phyloP scores from a whole-genome alignment of 2,797 vertebrate genomes.

The Danio aesculapii region DNA sequence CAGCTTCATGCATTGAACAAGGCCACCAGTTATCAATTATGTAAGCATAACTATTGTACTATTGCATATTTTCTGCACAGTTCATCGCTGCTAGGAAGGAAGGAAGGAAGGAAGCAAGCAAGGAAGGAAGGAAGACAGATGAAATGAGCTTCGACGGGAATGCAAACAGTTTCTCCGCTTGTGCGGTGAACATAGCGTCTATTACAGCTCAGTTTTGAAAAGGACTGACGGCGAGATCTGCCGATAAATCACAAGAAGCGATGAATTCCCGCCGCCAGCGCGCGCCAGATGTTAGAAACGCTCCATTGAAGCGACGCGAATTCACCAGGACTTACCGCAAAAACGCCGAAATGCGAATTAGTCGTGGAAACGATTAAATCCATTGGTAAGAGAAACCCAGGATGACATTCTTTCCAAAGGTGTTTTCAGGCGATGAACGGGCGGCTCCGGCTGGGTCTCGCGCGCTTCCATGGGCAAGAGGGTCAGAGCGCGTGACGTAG shows the following conservation, averaged over 20 bases:
- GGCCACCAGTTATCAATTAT: background rate
- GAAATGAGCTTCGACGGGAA: background rate
- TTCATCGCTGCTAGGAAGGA: background rate
- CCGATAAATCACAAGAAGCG: slow-evolving; percentile 24
- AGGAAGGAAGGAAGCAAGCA: background rate
- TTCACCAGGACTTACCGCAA: slow-evolving; percentile 47
- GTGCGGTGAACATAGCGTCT: background rate
- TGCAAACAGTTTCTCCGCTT: background rate
- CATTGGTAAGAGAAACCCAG: background rate
- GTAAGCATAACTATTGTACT: background rate
- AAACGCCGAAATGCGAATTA: slow-evolving; percentile 39
- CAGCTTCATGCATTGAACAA: background rate
- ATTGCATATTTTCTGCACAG: slow-evolving; percentile 1
- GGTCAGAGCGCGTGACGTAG: slow-evolving; percentile 59
- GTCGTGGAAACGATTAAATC: slow-evolving; percentile 10
- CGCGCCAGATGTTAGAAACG: slow-evolving; percentile 42
- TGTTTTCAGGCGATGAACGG: slow-evolving; percentile 42
- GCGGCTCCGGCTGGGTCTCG: slow-evolving; percentile 51
- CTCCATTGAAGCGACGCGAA: slow-evolving; percentile 21
- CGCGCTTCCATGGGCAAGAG: slow-evolving; percentile 56
- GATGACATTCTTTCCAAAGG: slow-evolving; percentile 36
- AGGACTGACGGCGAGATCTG: background rate
- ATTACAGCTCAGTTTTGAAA: slow-evolving; percentile 8
- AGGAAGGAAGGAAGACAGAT: background rate
- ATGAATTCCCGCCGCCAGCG: slow-evolving; percentile 33